These are phyloP conservation scores for Rhea americana DNA, from an alignment of 2,113 vertebrate species.

Conservation along the genomic window DNA sequence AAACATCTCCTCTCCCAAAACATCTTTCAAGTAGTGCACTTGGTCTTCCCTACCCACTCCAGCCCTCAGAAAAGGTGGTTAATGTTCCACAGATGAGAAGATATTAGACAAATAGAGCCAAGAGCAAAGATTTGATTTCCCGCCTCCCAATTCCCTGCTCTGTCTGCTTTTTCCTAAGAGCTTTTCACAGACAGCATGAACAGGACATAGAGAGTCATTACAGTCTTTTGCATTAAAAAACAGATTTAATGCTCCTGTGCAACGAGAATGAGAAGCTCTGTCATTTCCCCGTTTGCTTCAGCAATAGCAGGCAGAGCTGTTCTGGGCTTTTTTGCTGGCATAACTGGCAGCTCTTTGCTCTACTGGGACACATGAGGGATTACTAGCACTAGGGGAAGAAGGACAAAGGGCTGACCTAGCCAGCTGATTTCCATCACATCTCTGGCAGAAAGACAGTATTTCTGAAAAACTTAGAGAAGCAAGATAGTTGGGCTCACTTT, in stretches of 20 bases:
- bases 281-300: slow-evolving; percentile 33
- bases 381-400: slow-evolving; percentile 21
- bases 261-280: background rate
- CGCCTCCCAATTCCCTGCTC: background rate
- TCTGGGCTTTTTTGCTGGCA: background rate
- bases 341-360: slow-evolving; percentile 32
- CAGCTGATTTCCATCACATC: background rate
- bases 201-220: background rate
- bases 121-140: background rate
- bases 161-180: background rate
- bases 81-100: background rate
- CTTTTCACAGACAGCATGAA: background rate
- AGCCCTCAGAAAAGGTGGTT: background rate
- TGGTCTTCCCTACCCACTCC: background rate
- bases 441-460: slow-evolving; percentile 4
- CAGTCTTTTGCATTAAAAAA: background rate
- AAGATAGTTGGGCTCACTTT: background rate
- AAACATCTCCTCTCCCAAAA: background rate
- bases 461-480: background rate
- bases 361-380: slow-evolving; percentile 7
- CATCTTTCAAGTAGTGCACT: background rate
- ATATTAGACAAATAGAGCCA: background rate
- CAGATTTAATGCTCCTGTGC: background rate
- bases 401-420: slow-evolving; percentile 12
- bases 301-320: background rate